A percentile compares a stretch with the other conserved stretches of the same genome.
These are phyloP conservation scores for Dasypolia templi DNA, from an alignment of 2,888 invertebrate genomes.

Conservation along the genomic window DNA sequence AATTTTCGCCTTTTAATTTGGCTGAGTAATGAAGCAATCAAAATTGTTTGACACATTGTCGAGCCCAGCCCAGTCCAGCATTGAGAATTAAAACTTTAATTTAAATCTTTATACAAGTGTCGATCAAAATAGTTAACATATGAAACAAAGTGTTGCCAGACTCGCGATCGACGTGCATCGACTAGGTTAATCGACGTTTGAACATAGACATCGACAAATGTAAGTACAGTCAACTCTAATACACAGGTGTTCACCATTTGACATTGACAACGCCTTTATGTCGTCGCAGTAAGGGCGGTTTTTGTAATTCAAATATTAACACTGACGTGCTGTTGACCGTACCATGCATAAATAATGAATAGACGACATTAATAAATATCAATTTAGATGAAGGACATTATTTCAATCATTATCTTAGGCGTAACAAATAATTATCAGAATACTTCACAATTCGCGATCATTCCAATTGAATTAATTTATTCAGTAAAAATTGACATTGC, in stretches of 20 bases:
- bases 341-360: not conserved
- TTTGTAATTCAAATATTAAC: not conserved
- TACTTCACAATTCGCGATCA: too few species aligned
- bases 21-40: not conserved
- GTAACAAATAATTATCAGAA: not conserved
- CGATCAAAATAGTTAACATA: constrained; percentile 16
- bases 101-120: constrained; percentile 35
- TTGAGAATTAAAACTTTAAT: constrained; percentile 5
- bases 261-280: not conserved
- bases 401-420: not conserved
- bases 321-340: not conserved
- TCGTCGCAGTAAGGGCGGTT: not conserved
- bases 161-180: constrained; percentile 9
- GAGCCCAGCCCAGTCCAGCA: constrained; percentile 30
- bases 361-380: not conserved
- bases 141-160: constrained; percentile 6
- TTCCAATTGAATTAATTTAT: not conserved
- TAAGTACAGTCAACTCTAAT: not conserved
- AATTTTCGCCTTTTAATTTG: not conserved
- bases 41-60: not conserved
- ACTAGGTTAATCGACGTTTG: not conserved
- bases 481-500: not conserved
- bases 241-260: not conserved
- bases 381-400: not conserved
- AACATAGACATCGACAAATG: not conserved